These are phyloP conservation scores for Eupithecia pulchellata DNA, from an alignment of 2,888 invertebrate species.

Conservation along the genomic window DNA sequence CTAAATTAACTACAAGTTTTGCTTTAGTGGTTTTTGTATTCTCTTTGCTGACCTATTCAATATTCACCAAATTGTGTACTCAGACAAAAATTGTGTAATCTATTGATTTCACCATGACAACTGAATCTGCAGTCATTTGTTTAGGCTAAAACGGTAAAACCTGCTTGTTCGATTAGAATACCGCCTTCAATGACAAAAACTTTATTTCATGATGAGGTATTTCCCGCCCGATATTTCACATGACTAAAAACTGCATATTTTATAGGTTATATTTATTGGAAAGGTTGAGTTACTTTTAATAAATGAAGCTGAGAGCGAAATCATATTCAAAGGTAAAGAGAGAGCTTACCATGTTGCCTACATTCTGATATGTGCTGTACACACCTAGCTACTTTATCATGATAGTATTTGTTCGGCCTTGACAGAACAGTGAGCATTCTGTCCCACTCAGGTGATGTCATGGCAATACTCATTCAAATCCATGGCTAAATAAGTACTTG, in stretches of 20 bases:
- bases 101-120: conserved; percentile 65
- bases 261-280: conserved; percentile 12
- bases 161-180: background rate
- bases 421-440: conserved; percentile 51
- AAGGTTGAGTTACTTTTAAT: conserved; percentile 45
- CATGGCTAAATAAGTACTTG: conserved; percentile 24
- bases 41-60: conserved; percentile 35
- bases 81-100: conserved; percentile 50
- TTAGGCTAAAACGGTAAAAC: conserved; percentile 41
- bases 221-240: background rate
- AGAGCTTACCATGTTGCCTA: conserved; percentile 11
- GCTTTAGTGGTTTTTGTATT: too few relatives aligned
- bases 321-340: conserved; percentile 69
- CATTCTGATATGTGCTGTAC: background rate
- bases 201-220: background rate
- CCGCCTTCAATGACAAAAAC: background rate
- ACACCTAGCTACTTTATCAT: conserved; percentile 4
- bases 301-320: conserved; percentile 73
- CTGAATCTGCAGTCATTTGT: conserved; percentile 53
- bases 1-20: conserved; percentile 42
- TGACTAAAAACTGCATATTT: background rate
- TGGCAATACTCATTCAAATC: conserved; percentile 36
- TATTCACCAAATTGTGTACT: conserved; percentile 49
- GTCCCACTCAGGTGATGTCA: conserved; percentile 61
- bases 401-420: conserved; percentile 50